phyloP scores from a whole-genome alignment of 2,888 invertebrate genomes.

The Lucinisca nassula region DNA sequence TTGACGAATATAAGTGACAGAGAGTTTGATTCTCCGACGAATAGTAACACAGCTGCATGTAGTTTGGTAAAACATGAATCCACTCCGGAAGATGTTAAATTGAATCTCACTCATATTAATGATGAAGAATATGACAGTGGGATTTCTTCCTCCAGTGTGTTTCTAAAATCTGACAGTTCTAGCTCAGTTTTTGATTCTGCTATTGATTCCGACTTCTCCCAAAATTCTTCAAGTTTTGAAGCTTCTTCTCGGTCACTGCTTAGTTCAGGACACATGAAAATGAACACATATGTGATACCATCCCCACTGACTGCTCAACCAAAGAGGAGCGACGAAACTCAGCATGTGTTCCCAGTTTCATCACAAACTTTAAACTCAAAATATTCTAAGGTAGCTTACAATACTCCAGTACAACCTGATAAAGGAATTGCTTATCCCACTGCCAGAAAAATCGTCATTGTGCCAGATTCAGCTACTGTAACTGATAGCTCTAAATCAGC shows the following conservation, averaged over 20 bases:
- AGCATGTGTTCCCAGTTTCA: slow-evolving; percentile 57
- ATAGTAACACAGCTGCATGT: neutral
- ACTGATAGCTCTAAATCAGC: slow-evolving; percentile 8
- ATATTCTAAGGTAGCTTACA: slow-evolving; percentile 39
- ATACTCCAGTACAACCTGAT: slow-evolving; percentile 33
- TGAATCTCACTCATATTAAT: slow-evolving; percentile 74
- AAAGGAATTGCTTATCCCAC: slow-evolving; percentile 39
- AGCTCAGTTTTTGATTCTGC: slow-evolving; percentile 53
- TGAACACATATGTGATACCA: slow-evolving; percentile 59
- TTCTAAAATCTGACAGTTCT: slow-evolving; percentile 44
- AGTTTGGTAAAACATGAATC: neutral
- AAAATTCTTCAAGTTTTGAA: neutral
- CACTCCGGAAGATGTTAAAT: slow-evolving; percentile 68
- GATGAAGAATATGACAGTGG: slow-evolving; percentile 74
- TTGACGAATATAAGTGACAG: slow-evolving; percentile 22
- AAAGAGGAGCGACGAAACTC: slow-evolving; percentile 30
- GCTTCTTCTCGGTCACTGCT: neutral
- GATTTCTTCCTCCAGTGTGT: slow-evolving; percentile 59
- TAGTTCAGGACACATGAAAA: slow-evolving; percentile 18
- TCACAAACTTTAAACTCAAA: slow-evolving; percentile 32
- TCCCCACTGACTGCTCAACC: slow-evolving; percentile 34
- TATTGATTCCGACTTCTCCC: slow-evolving; percentile 45
- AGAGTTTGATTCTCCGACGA: slow-evolving; percentile 58
- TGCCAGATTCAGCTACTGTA: slow-evolving; percentile 36
- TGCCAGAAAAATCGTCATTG: slow-evolving; percentile 61